A percentile compares a stretch with the other conserved stretches of the same genome.
These are phyloP conservation scores for Hydrotaea diabolus DNA, from an alignment of 2,888 invertebrate species.

Conservation along the genomic window DNA sequence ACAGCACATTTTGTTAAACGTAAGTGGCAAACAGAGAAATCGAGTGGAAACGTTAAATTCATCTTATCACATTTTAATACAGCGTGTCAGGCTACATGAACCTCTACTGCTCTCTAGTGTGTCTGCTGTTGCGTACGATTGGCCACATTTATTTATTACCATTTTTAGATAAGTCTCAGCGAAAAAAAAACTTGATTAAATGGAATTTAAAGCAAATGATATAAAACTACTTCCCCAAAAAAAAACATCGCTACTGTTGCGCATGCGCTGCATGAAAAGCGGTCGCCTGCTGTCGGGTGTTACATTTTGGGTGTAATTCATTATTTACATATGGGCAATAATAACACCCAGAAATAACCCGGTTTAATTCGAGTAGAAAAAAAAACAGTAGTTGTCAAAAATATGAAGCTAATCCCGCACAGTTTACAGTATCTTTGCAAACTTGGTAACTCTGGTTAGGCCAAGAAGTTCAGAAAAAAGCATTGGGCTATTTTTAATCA, in stretches of 20 bases:
- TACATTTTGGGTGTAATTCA: slow-evolving; percentile 2
- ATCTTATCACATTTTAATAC: slow-evolving; percentile 10
- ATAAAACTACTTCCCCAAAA: background rate
- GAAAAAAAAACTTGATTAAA: slow-evolving; percentile 17
- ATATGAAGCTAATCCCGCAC: no score
- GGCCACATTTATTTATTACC: slow-evolving; percentile 16
- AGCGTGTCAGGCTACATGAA: background rate
- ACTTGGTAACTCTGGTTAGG: no score
- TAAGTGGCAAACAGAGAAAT: background rate
- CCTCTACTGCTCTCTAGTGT: background rate
- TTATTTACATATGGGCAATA: slow-evolving; percentile 1
- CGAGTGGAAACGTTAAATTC: background rate
- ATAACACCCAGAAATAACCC: no score
- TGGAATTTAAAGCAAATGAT: slow-evolving; percentile 13
- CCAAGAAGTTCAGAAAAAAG: no score
- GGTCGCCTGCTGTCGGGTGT: slow-evolving; percentile 2
- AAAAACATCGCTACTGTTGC: background rate
- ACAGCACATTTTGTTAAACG: slow-evolving; percentile 2
- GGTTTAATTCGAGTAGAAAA: background rate
- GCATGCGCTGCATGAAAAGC: background rate
- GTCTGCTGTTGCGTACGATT: no score
- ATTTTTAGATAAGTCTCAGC: slow-evolving; percentile 25
- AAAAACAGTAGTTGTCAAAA: no score
- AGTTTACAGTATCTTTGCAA: no score
- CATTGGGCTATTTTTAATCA: no score